Evolutionary conservation across 2,888 invertebrate species (phyloP).

Genomic region (Platycnemis pennipes): DNA sequence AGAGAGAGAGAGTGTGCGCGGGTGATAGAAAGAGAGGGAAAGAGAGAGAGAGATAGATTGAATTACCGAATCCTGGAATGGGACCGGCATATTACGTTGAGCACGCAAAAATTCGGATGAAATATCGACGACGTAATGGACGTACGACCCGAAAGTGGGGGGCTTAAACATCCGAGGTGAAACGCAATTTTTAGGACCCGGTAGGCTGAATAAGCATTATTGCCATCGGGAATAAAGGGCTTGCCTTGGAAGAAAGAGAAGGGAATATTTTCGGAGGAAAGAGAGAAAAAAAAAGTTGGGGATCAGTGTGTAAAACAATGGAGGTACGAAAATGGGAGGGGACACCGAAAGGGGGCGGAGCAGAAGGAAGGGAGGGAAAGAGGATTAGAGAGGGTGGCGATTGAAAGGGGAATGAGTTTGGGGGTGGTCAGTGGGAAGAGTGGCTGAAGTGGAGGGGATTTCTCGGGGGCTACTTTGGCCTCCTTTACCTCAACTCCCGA

Average conservation of each 20-base stretch:
- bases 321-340: conserved; percentile 56
- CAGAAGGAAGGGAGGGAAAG: background rate
- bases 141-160: conserved; percentile 61
- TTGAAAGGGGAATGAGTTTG: conserved; percentile 12
- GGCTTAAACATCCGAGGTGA: conserved; percentile 64
- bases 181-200: conserved; percentile 60
- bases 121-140: conserved; percentile 65
- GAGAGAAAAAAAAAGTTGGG: conserved; percentile 8
- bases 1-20: conserved; percentile 62
- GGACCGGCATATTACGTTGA: conserved; percentile 52
- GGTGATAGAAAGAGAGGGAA: conserved; percentile 57
- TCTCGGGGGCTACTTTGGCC: background rate
- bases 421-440: background rate
- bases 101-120: conserved; percentile 67
- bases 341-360: background rate
- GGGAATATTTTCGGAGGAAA: conserved; percentile 14
- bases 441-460: background rate
- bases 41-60: conserved; percentile 66
- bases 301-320: conserved; percentile 56
- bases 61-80: conserved; percentile 68
- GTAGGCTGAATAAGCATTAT: conserved; percentile 54
- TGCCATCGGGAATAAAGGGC: conserved; percentile 47
- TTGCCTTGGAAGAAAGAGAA: conserved; percentile 49
- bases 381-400: conserved; percentile 52
- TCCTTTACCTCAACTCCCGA: too few species aligned